A percentile compares a stretch with the other conserved stretches of the same genome.
Evolutionary conservation across 1,140 invertebrate species (phyloP).

Genomic region (Rhagoletis zephyria): DNA sequence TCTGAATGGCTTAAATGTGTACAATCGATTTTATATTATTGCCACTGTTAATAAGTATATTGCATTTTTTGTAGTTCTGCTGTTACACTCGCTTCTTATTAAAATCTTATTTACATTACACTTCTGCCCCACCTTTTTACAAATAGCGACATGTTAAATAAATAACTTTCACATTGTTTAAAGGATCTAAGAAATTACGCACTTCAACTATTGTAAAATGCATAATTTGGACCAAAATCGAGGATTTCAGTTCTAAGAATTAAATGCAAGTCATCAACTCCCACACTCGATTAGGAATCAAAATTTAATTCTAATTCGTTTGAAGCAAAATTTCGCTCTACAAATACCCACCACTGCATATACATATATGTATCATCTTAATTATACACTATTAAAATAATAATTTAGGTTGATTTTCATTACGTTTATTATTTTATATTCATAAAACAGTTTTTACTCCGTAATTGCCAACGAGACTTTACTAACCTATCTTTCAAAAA

Average conservation of each 20-base stretch:
- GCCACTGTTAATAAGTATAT: neutral
- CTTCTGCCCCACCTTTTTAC: too few species aligned
- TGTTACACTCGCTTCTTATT: too few species aligned
- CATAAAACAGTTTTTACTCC: neutral
- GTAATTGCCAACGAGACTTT: neutral
- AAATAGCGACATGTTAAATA: too few species aligned
- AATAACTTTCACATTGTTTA: neutral
- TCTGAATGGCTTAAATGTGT: too few species aligned
- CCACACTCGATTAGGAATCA: neutral
- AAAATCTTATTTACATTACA: too few species aligned
- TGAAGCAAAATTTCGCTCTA: neutral
- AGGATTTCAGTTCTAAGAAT: neutral
- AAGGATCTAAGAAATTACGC: neutral
- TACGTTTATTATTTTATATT: neutral
- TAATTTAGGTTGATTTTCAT: neutral
- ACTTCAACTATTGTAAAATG: neutral
- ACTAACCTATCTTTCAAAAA: conserved; percentile 36
- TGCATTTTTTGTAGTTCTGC: too few species aligned
- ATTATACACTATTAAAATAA: neutral
- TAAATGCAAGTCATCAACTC: neutral
- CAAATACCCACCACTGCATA: neutral
- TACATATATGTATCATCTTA: neutral
- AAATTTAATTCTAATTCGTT: neutral
- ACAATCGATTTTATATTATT: neutral
- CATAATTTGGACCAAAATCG: neutral